These are phyloP conservation scores for Mayetiola destructor DNA, from an alignment of 2,888 invertebrate species.

Conservation along the genomic window DNA sequence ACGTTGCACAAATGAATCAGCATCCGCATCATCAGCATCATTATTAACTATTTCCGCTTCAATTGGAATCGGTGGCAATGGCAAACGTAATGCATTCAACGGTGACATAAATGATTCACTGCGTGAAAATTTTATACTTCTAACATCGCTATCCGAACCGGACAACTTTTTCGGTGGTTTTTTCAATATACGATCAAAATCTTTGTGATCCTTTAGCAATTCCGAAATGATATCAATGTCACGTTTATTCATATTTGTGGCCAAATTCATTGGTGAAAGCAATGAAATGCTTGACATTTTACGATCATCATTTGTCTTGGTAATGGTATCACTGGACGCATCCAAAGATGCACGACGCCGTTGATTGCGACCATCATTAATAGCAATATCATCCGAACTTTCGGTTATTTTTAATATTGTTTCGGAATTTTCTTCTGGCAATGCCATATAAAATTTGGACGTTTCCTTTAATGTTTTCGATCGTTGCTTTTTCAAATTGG, in stretches of 20 bases:
- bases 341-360: slow-evolving; percentile 15
- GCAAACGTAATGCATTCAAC: not conserved
- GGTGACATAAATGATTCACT: not conserved
- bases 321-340: slow-evolving; percentile 19
- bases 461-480: slow-evolving; percentile 43
- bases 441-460: slow-evolving; percentile 54
- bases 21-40: not conserved
- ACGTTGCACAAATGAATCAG: slow-evolving; percentile 12
- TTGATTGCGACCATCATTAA: not conserved
- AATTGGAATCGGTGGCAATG: slow-evolving; percentile 1
- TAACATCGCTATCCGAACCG: slow-evolving; percentile 19
- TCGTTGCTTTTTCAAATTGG: slow-evolving; percentile 53
- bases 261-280: not conserved
- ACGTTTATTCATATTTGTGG: slow-evolving; percentile 51
- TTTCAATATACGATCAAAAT: slow-evolving; percentile 63
- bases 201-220: slow-evolving; percentile 65
- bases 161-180: slow-evolving; percentile 46
- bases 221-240: slow-evolving; percentile 53
- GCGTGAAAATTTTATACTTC: not conserved
- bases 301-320: slow-evolving; percentile 1
- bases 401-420: slow-evolving; percentile 46
- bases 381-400: slow-evolving; percentile 42
- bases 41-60: not conserved
- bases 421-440: slow-evolving; percentile 37
- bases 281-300: not conserved